Percentiles rank a stretch among this genome's conserved stretches.
These are phyloP conservation scores for Sciurus vulgaris DNA, from an alignment of 2,797 vertebrate species.

Conservation along the genomic window DNA sequence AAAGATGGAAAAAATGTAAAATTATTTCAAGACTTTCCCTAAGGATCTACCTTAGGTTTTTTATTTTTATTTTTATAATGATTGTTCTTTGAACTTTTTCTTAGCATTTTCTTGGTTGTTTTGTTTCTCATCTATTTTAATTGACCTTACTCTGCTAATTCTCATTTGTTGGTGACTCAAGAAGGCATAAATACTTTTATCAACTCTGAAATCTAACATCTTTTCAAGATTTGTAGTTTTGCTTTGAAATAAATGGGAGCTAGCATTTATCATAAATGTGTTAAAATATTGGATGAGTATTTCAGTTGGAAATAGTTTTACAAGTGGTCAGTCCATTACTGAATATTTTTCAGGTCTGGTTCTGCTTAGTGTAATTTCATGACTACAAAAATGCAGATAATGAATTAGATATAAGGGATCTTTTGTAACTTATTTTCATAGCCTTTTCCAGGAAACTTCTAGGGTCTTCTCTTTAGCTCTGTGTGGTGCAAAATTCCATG, in stretches of 20 bases:
- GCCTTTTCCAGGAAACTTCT: not conserved
- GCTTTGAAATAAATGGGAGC: not conserved
- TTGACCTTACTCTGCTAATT: not conserved
- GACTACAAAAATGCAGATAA: not conserved
- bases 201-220: not conserved
- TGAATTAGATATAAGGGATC: not conserved
- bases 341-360: not conserved
- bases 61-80: not conserved
- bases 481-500: not conserved
- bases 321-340: not conserved
- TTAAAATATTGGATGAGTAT: not conserved
- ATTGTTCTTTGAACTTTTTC: not conserved
- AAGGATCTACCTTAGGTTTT: not conserved
- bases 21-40: conserved; percentile 19
- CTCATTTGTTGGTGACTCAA: conserved; percentile 8
- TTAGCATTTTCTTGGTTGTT: not conserved
- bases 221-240: conserved; percentile 33
- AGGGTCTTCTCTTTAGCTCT: not conserved
- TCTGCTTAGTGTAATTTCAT: not conserved
- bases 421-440: not conserved
- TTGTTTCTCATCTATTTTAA: not conserved
- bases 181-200: not conserved
- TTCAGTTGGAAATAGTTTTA: conserved; percentile 28
- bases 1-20: not conserved
- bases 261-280: conserved; percentile 12